Evolutionary conservation across 2,888 invertebrate species (phyloP).

Genomic region (Ophonus ardosiacus): DNA sequence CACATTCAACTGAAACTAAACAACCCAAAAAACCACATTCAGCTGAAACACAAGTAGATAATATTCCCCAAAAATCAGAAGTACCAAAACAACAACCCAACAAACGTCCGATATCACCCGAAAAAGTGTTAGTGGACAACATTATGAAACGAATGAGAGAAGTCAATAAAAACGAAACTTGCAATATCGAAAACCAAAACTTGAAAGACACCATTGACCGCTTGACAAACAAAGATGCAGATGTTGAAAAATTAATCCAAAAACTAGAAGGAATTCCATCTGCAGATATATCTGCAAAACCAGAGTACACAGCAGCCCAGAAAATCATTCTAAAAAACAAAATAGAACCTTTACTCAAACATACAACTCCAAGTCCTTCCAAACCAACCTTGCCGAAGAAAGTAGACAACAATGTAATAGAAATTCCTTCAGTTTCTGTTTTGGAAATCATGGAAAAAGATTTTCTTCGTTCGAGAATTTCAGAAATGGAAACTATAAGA

Average conservation of each 20-base stretch:
- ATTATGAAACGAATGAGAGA: background rate
- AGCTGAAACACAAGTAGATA: too few relatives aligned
- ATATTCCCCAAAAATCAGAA: too few relatives aligned
- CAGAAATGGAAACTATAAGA: background rate
- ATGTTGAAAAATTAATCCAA: background rate
- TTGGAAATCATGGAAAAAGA: constrained; percentile 13
- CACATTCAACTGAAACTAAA: background rate
- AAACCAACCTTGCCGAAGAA: background rate
- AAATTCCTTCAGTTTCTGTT: background rate
- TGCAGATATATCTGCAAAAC: background rate
- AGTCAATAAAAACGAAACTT: background rate
- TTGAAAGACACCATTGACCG: background rate
- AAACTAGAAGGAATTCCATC: background rate
- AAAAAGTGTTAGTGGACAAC: background rate
- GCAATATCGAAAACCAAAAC: background rate
- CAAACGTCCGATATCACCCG: background rate
- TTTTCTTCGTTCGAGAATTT: background rate
- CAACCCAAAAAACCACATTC: too few relatives aligned
- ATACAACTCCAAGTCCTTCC: background rate
- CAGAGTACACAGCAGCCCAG: background rate
- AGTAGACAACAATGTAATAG: background rate
- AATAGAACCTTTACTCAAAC: background rate
- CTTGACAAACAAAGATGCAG: background rate
- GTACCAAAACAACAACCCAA: too few relatives aligned
- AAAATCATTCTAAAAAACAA: background rate